Conservation (phyloP, 1,140 invertebrate genomes). For the Drosophila kurseongensis region DNA sequence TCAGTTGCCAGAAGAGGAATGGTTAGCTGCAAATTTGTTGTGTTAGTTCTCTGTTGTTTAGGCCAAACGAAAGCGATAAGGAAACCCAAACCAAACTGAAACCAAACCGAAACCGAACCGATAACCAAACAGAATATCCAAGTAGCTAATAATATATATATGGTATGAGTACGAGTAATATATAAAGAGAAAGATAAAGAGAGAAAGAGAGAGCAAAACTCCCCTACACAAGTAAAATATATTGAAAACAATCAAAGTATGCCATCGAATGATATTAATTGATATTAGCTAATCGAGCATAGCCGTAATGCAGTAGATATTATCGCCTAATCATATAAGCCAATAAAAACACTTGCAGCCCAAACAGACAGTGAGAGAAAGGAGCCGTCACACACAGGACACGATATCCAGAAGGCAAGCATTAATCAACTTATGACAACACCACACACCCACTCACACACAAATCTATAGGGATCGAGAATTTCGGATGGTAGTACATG, state of each 20-base stretch:
- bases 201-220: constrained; percentile 26
- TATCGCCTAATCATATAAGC: constrained; percentile 59
- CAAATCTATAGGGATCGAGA: constrained; percentile 10
- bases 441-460: constrained; percentile 25
- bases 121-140: constrained; percentile 41
- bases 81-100: constrained; percentile 21
- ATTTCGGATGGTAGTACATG: constrained; percentile 38
- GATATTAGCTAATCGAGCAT: constrained; percentile 74
- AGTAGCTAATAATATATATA: constrained; percentile 42
- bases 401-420: constrained; percentile 32
- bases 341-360: constrained; percentile 45
- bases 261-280: constrained; percentile 82
- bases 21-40: constrained; percentile 84
- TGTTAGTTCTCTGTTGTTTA: constrained; percentile 77
- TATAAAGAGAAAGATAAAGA: neutral
- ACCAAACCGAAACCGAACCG: constrained; percentile 32
- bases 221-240: constrained; percentile 49
- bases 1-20: constrained; percentile 85
- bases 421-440: constrained; percentile 54
- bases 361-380: constrained; percentile 15
- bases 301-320: constrained; percentile 66
- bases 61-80: constrained; percentile 47
- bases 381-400: constrained; percentile 18
- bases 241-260: constrained; percentile 79
- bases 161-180: constrained; percentile 26